Evolutionary conservation across 2,888 invertebrate species (phyloP), one percentile per base, ranked within the genome.

Genomic region (Hyles lineata): DNA sequence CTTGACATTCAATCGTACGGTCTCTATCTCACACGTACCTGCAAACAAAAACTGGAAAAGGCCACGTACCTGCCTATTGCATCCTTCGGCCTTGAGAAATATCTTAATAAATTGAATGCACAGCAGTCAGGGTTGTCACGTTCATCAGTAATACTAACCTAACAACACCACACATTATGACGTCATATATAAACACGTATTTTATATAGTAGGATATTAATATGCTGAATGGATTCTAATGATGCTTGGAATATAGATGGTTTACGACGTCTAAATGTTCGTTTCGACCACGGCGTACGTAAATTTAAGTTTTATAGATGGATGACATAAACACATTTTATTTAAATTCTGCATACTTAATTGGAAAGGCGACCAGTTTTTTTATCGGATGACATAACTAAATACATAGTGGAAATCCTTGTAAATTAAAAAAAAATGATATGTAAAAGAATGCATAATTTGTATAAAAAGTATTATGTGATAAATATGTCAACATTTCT

Each of bases 61-160:
- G 73, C 70, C 70, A 70, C 70, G 59, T 70, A 69, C 60, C 59
- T 70, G 60, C 60, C 59, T 62, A 73, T 70, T 73, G 73, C 73
- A 73, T 61, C 58, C 25, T 43, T 59, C 61, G 70, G 70, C 73
- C 73, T 73, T 70, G 73, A 60, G 55, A 67, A 23, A 72, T 73
- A 70, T 73, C 62, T 73, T 70, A 70, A 73, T 70, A 73, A 73
- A 72, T 67, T 67, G 63, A 72, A 72, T 67, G 72, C 72, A 72
- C 43, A 63, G 72, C 58, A 25, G 67, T 35, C 58, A 72, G 58
- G 67, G 72, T 58, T 63, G 72, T 15, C 55, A 23, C 21, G 21
- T 72, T 52, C 29, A 21, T 25, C 7, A 6, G n/a, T 70, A 23
- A 35, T 59, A 17, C 21, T 21, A 32, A 35, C 15, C 7, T 59